Evolutionary conservation across 1,140 invertebrate genomes (phyloP).

Genomic region (Sycophila sp.): DNA sequence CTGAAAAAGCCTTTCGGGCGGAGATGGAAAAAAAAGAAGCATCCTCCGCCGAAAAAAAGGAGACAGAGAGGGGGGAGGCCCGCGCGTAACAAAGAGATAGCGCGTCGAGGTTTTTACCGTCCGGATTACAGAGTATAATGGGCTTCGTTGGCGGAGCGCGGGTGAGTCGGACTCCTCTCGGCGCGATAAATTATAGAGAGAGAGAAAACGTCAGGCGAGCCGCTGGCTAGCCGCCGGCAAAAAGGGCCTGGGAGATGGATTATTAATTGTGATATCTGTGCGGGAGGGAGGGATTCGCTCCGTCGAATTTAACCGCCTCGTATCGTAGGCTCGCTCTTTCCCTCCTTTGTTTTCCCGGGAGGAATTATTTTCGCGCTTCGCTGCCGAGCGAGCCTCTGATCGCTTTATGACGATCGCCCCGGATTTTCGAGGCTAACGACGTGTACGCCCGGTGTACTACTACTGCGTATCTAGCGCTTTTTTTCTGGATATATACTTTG

Average conservation of each 20-base stretch:
- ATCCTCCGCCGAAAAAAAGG: background rate
- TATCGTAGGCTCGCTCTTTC: background rate
- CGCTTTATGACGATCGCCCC: slow-evolving; percentile 4
- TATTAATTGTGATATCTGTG: slow-evolving; percentile 61
- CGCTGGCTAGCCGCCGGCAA: slow-evolving; percentile 46
- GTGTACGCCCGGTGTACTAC: no score
- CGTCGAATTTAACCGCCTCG: background rate
- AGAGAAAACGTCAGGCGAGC: slow-evolving; percentile 35
- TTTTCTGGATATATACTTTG: no score
- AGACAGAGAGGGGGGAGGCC: background rate
- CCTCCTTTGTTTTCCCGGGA: background rate
- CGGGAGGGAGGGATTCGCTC: background rate
- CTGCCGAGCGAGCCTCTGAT: background rate
- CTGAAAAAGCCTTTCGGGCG: background rate
- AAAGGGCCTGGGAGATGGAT: slow-evolving; percentile 60
- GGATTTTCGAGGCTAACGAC: no score
- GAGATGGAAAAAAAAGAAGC: background rate
- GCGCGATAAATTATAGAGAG: slow-evolving; percentile 16
- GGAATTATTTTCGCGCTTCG: slow-evolving; percentile 15
- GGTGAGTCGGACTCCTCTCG: slow-evolving; percentile 8
- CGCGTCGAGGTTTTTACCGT: slow-evolving; percentile 27
- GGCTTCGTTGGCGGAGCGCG: background rate
- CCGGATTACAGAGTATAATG: slow-evolving; percentile 30
- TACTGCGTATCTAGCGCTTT: no score
- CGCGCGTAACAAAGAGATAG: slow-evolving; percentile 24